Percentiles rank a stretch among this genome's conserved stretches.
Evolutionary conservation across 2,113 vertebrate genomes (phyloP).

Genomic region (Vombatus ursinus): DNA sequence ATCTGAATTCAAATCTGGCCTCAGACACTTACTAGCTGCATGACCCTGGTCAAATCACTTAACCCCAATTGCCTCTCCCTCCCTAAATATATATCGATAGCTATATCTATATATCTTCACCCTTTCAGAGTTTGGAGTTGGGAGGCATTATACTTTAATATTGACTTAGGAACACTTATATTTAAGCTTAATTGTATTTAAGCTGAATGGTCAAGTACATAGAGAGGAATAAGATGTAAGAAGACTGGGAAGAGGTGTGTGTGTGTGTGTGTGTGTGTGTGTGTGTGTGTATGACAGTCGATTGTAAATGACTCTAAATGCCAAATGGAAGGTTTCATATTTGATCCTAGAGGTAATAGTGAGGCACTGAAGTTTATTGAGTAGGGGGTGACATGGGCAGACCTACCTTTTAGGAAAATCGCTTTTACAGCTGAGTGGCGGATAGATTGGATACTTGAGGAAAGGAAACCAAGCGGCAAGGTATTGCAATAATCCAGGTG

Average conservation of each 20-base stretch:
- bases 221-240: background rate
- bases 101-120: background rate
- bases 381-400: background rate
- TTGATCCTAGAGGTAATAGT: background rate
- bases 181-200: background rate
- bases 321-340: background rate
- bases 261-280: too few relatives aligned
- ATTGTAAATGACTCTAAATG: background rate
- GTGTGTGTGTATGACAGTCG: too few relatives aligned
- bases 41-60: background rate
- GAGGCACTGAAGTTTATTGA: background rate
- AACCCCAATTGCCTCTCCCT: background rate
- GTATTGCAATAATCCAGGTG: too few relatives aligned
- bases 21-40: conserved; percentile 37
- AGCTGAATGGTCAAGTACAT: background rate
- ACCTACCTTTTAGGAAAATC: background rate
- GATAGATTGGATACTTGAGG: too few relatives aligned
- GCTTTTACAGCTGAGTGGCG: background rate
- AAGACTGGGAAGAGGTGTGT: background rate
- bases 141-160: background rate
- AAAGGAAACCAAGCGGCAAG: too few relatives aligned
- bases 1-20: background rate
- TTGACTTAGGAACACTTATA: background rate
- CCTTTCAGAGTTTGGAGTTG: background rate
- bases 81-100: background rate